Evolutionary conservation across 2,113 vertebrate species (phyloP).

Genomic region (Catagonus wagneri): DNA sequence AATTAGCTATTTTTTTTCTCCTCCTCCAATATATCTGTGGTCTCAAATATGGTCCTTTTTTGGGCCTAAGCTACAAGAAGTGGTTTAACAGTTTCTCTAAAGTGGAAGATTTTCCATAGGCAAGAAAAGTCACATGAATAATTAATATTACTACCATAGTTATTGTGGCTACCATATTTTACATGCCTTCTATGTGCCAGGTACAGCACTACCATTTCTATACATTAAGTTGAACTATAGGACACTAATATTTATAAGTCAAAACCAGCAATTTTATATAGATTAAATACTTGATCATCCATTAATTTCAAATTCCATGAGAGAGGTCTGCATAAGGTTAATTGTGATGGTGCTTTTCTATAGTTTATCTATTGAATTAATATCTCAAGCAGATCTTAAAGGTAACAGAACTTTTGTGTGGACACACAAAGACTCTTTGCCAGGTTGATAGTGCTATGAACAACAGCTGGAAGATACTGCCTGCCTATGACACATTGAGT

Average conservation of each 20-base stretch:
- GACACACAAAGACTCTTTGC: not conserved
- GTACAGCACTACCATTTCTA: not conserved
- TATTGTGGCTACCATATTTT: not conserved
- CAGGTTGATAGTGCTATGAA: not conserved
- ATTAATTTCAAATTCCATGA: conserved; percentile 47
- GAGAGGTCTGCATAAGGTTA: not conserved
- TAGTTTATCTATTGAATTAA: not conserved
- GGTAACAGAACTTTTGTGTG: not conserved
- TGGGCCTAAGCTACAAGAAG: conserved; percentile 30
- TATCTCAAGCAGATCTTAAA: not conserved
- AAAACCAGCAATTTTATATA: conserved; percentile 43
- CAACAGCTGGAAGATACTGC: not conserved
- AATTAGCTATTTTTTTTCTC: conserved; percentile 19
- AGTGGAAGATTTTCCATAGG: conserved; percentile 37
- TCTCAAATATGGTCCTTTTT: conserved; percentile 31
- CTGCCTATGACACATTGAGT: not conserved
- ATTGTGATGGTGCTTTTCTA: not conserved
- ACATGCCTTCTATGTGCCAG: not conserved
- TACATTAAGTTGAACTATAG: not conserved
- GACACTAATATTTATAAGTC: not conserved
- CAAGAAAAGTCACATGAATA: conserved; percentile 12
- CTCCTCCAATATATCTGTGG: conserved; percentile 1
- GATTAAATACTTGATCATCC: not conserved
- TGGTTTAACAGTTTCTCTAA: conserved; percentile 19
- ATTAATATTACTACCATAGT: not conserved